A percentile compares a stretch with the other conserved stretches of the same genome.
Conservation (phyloP, 2,113 vertebrate genomes). For the Eclectus roratus region DNA sequence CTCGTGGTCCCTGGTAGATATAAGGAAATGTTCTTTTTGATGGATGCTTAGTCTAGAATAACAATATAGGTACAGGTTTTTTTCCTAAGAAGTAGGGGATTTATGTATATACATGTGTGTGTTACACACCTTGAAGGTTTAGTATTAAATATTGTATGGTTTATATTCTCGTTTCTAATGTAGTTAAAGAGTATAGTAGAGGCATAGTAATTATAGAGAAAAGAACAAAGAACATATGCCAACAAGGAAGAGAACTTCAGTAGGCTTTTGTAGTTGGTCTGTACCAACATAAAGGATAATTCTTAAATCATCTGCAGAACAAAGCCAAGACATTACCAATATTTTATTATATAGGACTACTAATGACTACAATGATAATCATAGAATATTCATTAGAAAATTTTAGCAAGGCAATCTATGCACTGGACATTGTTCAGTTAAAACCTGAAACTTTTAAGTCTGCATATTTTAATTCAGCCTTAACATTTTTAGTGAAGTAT, state of each 20-base stretch:
- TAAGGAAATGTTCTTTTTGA: not conserved
- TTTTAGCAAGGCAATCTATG: not conserved
- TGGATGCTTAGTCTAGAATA: not conserved
- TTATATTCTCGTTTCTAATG: not conserved
- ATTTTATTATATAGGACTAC: not conserved
- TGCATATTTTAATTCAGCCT: not conserved
- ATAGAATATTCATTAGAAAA: not conserved
- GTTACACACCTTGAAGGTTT: constrained; percentile 4
- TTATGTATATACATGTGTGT: not conserved
- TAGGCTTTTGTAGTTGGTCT: not conserved
- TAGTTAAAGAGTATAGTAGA: not conserved
- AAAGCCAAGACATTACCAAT: not conserved
- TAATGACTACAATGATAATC: not conserved
- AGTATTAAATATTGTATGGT: constrained; percentile 22
- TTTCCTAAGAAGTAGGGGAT: not conserved
- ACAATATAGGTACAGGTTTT: not conserved
- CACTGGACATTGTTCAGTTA: not conserved
- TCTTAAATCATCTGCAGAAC: not conserved
- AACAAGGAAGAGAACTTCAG: not conserved
- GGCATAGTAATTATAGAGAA: not conserved
- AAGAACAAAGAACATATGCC: not conserved
- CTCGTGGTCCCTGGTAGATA: not conserved
- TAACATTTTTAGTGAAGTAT: not conserved
- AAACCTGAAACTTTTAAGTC: not conserved
- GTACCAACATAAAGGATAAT: not conserved